Evolutionary conservation across 2,113 vertebrate species (phyloP), one percentile per base, ranked within the genome.

Genomic region (Potamarius usumacintae): DNA sequence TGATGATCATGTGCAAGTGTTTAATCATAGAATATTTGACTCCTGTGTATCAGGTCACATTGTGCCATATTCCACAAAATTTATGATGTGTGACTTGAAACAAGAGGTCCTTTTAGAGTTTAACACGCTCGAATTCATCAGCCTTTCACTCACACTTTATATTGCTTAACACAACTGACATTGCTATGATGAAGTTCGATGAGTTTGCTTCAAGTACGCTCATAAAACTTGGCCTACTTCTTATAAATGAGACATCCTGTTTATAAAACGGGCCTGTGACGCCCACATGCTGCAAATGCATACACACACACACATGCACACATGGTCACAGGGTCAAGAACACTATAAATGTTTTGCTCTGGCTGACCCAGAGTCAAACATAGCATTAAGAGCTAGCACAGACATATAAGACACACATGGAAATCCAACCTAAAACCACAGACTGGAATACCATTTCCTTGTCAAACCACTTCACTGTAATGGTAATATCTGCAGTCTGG

Each of bases 371-470:
- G 53, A 30, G 53, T 57, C 52, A 58, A 82, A 42, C 60, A 25
- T 1, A 52, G 81, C 60, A 83, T 50, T 25, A 83, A 52, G 20
- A 65, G 22, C 77, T 60, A 81, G 27, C 52, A 17, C 77, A 79
- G 4, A 34, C 18, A 60, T 20, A 22, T 30, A 80, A 48, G 11
- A 74, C 34, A 85, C 62, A 72, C 9, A 71, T 8, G n/a, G 50
- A 81, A 79, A 85, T 63, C 63, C 76, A 60, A 58, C 5, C 62
- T 53, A 65, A 42, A 84, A 81, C 76, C 76, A 88, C 87, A 84
- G 60, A 22, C 55, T 48, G 71, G 58, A 34, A 50, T 77, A 55
- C 55, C 30, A 65, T 65, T 86, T 78, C 30, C 20, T 63, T 7
- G 55, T 78, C 58, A 65, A 52, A 67, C 74, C 74, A 14, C n/a